Conservation (phyloP, 2,113 vertebrate species). For the Stictonetta naevosa region DNA sequence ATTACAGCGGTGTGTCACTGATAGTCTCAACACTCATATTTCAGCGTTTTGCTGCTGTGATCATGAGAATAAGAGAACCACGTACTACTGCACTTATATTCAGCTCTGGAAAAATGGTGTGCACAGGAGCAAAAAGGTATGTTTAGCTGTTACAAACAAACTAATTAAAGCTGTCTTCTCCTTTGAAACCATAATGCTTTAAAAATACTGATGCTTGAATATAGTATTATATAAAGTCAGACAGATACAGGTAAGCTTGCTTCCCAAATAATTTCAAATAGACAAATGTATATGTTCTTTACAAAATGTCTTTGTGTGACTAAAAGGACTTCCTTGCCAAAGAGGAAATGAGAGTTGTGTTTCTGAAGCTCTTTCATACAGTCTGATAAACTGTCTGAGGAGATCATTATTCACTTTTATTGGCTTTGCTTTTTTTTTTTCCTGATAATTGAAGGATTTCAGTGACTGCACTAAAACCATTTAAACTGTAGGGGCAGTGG, state of each 20-base stretch:
- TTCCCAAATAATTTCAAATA: neutral
- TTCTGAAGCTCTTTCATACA: neutral
- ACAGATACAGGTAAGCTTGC: neutral
- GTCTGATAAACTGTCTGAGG: neutral
- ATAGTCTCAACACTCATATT: conserved; percentile 31
- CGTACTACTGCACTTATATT: conserved; percentile 98
- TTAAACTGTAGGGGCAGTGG: neutral
- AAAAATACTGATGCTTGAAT: neutral
- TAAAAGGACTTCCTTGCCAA: neutral
- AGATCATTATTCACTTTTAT: neutral
- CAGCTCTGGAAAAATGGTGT: conserved; percentile 99
- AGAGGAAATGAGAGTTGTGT: neutral
- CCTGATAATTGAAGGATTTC: neutral
- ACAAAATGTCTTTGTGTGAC: neutral
- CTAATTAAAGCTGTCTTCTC: neutral
- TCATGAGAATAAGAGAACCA: conserved; percentile 99
- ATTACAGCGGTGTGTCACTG: neutral
- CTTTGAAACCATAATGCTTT: neutral
- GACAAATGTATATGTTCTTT: neutral
- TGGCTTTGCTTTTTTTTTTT: neutral
- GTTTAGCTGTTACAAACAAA: neutral
- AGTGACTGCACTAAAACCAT: neutral
- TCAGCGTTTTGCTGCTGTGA: conserved; percentile 98
- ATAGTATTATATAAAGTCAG: neutral
- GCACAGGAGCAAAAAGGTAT: conserved; percentile 98